Percentiles rank a stretch among this genome's conserved stretches.
These are phyloP conservation scores for Esox niger DNA, from an alignment of 2,113 vertebrate species.

Conservation along the genomic window DNA sequence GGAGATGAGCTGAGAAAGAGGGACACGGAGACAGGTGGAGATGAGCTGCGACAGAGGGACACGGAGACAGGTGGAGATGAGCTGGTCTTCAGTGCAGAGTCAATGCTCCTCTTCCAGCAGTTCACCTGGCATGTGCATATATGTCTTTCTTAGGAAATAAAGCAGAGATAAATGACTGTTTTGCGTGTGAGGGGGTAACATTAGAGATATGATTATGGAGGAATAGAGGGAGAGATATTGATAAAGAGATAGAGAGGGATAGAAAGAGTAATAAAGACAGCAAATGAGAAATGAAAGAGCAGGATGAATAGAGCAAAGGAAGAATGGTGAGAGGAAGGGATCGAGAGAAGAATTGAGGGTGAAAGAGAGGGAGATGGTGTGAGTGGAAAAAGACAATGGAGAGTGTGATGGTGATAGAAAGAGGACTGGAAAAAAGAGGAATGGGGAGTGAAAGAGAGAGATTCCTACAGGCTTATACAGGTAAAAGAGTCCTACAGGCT, in stretches of 20 bases:
- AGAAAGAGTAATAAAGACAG: too few relatives aligned
- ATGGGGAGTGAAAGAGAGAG: not conserved
- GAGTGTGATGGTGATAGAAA: conserved; percentile 5
- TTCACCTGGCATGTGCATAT: too few relatives aligned
- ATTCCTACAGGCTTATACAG: not conserved
- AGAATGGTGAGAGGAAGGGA: too few relatives aligned
- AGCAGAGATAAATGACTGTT: too few relatives aligned
- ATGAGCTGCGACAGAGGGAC: not conserved
- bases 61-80: not conserved
- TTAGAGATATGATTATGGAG: not conserved
- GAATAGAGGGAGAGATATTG: not conserved
- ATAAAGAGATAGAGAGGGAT: not conserved
- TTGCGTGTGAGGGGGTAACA: not conserved
- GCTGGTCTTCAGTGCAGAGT: too few relatives aligned
- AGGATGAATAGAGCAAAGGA: too few relatives aligned
- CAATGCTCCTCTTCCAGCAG: too few relatives aligned
- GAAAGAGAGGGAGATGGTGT: too few relatives aligned
- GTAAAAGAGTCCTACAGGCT: too few relatives aligned
- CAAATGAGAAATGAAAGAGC: too few relatives aligned
- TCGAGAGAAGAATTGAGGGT: too few relatives aligned
- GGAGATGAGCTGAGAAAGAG: not conserved
- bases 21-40: not conserved
- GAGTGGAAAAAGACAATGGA: not conserved
- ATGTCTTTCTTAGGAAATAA: too few relatives aligned
- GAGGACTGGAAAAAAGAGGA: conserved; percentile 19